phyloP scores from a whole-genome alignment of 2,797 vertebrate species.

The Gymnocypris eckloni region DNA sequence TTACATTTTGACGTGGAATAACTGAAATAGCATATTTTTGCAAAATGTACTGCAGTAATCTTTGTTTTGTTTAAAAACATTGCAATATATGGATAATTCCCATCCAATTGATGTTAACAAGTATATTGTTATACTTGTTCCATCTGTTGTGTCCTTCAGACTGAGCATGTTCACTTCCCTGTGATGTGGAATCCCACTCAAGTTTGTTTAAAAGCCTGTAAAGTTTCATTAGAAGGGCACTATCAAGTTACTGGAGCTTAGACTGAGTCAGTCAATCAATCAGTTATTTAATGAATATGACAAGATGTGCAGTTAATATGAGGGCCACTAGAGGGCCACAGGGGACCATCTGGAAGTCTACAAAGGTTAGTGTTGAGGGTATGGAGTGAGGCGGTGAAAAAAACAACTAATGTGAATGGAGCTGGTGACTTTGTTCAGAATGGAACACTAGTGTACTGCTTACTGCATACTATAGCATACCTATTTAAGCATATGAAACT shows the following conservation, averaged over 20 bases:
- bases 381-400: neutral
- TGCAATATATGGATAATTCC: neutral
- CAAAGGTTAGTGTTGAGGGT: slow-evolving; percentile 17
- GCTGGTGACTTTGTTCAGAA: neutral
- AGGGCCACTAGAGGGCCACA: slow-evolving; percentile 49
- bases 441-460: neutral
- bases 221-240: neutral
- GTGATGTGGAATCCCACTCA: neutral
- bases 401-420: neutral
- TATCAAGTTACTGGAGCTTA: neutral
- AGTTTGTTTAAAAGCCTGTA: neutral
- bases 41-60: neutral
- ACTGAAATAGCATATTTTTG: neutral
- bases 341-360: slow-evolving; percentile 33
- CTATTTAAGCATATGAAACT: neutral
- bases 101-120: neutral
- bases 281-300: slow-evolving; percentile 11
- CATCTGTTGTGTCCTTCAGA: neutral
- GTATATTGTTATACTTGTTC: neutral
- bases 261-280: neutral
- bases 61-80: neutral
- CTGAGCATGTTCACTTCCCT: neutral
- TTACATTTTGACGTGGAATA: neutral
- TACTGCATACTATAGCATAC: neutral
- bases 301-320: slow-evolving; percentile 35